phyloP scores from a whole-genome alignment of 2,797 vertebrate genomes.

The Coilia nasus region DNA sequence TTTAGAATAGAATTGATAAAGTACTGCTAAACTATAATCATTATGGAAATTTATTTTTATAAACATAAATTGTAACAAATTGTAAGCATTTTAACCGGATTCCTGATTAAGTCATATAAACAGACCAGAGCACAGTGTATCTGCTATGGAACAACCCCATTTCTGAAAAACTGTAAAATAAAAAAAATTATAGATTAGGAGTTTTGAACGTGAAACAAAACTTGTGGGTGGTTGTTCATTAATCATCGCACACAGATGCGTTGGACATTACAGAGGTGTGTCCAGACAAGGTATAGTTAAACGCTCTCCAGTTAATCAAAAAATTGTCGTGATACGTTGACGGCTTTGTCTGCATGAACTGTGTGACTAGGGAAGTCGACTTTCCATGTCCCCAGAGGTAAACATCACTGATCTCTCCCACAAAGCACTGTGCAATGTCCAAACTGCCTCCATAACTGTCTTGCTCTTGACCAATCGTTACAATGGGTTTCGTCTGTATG shows the following conservation, averaged over 20 bases:
- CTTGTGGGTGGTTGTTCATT: neutral
- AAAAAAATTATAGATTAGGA: too few relatives aligned
- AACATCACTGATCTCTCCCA: neutral
- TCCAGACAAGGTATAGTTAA: constrained; percentile 1
- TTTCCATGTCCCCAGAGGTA: neutral
- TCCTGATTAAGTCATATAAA: too few relatives aligned
- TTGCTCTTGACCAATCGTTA: neutral
- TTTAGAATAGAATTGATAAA: too few relatives aligned
- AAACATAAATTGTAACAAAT: too few relatives aligned
- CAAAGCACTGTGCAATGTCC: neutral
- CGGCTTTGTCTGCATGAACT: neutral
- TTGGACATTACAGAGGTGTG: neutral
- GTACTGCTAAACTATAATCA: too few relatives aligned
- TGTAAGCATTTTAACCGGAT: too few relatives aligned
- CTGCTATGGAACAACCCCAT: too few relatives aligned
- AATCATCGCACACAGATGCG: neutral
- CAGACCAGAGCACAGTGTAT: too few relatives aligned
- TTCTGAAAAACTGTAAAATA: too few relatives aligned
- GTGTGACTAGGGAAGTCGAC: neutral
- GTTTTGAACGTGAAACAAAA: too few relatives aligned
- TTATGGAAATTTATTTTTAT: too few relatives aligned
- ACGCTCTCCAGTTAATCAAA: neutral
- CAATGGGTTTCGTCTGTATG: neutral
- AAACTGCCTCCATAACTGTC: neutral
- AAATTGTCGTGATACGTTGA: neutral